phyloP scores from a whole-genome alignment of 1,140 invertebrate genomes.

The Ceratosolen solmsi region DNA sequence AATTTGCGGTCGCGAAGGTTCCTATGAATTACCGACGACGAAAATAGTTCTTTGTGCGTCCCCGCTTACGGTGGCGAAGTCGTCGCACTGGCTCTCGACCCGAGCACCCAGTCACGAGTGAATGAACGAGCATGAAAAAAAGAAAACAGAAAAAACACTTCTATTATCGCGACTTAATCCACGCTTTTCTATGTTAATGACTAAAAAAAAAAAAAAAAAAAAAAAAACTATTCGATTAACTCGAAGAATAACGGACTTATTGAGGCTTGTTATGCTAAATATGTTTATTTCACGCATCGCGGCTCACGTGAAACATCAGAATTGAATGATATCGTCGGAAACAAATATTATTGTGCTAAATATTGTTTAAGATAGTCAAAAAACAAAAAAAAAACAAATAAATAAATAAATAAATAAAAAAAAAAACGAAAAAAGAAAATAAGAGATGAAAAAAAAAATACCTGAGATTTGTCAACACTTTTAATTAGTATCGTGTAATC shows the following conservation, averaged over 20 bases:
- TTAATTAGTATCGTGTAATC: neutral
- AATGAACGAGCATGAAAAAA: neutral
- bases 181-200: neutral
- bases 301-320: neutral
- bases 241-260: neutral
- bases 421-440: too few species aligned
- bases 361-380: too few species aligned
- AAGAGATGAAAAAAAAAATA: too few species aligned
- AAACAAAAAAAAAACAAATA: neutral
- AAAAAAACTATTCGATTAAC: too few species aligned
- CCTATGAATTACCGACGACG: neutral
- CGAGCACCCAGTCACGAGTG: neutral
- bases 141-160: neutral
- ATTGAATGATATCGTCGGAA: neutral
- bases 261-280: neutral
- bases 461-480: neutral
- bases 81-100: neutral
- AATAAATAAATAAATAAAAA: too few species aligned
- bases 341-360: neutral
- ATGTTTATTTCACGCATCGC: neutral
- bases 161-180: neutral
- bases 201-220: neutral
- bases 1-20: neutral
- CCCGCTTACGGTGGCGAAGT: neutral
- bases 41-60: constrained; percentile 34